Base-by-base conservation (phyloP, 2,888 invertebrate genomes). In the Hypolimnas misippus region DNA sequence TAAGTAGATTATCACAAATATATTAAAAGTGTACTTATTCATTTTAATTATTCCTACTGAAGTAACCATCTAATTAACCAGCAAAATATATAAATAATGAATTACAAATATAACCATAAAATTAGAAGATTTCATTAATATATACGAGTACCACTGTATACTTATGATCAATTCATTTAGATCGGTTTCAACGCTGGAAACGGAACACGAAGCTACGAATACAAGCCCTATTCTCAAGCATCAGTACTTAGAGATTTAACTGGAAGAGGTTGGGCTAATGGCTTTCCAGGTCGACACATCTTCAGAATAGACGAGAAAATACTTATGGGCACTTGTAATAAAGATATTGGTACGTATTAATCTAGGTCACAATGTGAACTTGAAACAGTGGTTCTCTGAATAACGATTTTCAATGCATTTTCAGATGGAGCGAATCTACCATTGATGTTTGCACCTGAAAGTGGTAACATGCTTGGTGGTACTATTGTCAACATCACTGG, bases 161-260 rank as follows among this genome's bases (percentile, higher is more conserved):
- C n/a, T n/a, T n/a, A n/a, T n/a, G n/a, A 3, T 38, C 4, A 12
- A 2, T 38, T 38, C 0, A 46, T 60, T 38, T 42, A 97, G 97
- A 95, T 97, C 77, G 99, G 99, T 44, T 99, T 99, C 83, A 99
- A 99, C 83, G 99, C 97, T 58, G 99, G 99, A 56, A 98, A 98
- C 79, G 98, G 98, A 16, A 98, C 98, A 0, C 95, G 95, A 79
- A 95, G 96, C 68, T 97, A 95, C 82, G 97, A 97, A 86, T 98
- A 98, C 83, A 94, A 93, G 63, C 98, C 98, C 0, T 98, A 97
- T 87, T 98, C 98, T 53, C 98, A 98, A 84, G 94, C 94, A 8
- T 96, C 96, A 49, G 96, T 97, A 2, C 93, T 98, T 40, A 93
- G 97, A 73, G 97, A 97, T 85, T 89, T 98, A 69, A 95, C 96